These are phyloP conservation scores for Idaea aversata DNA, from an alignment of 2,888 invertebrate genomes.

Conservation along the genomic window DNA sequence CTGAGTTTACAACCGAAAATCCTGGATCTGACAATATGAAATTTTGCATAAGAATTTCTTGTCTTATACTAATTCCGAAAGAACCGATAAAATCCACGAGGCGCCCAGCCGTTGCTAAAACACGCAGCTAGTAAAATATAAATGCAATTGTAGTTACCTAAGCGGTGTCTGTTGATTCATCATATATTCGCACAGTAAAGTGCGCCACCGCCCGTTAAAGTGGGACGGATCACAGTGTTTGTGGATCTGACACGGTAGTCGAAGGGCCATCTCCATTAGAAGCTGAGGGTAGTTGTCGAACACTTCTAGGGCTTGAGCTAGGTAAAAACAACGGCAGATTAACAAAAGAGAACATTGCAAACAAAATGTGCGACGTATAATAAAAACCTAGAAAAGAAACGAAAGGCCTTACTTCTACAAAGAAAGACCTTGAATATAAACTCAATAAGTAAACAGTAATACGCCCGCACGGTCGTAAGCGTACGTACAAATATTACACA, in stretches of 20 bases:
- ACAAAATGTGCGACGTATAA: neutral
- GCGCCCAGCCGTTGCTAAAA: too few relatives aligned
- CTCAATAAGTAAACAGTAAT: too few relatives aligned
- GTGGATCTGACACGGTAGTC: slow-evolving; percentile 96
- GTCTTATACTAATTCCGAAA: neutral
- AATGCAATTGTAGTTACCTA: slow-evolving; percentile 46
- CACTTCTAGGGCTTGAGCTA: slow-evolving; percentile 92
- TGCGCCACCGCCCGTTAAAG: slow-evolving; percentile 86
- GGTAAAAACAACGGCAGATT: slow-evolving; percentile 1
- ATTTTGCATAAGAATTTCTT: neutral
- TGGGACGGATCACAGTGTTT: slow-evolving; percentile 85
- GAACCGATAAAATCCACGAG: neutral
- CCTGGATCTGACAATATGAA: neutral
- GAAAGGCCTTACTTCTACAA: too few relatives aligned
- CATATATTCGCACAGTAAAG: slow-evolving; percentile 95
- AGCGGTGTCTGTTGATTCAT: slow-evolving; percentile 96
- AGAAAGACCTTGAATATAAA: too few relatives aligned
- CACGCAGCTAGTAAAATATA: neutral
- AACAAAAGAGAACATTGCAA: neutral
- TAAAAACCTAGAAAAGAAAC: neutral
- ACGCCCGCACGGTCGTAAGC: too few relatives aligned
- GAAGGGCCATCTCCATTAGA: slow-evolving; percentile 96
- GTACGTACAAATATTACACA: too few relatives aligned
- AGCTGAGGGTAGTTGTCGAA: slow-evolving; percentile 96
- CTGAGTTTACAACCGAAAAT: neutral